Evolutionary conservation across 2,888 invertebrate species (phyloP).

Genomic region (Micoletzkya japonica): DNA sequence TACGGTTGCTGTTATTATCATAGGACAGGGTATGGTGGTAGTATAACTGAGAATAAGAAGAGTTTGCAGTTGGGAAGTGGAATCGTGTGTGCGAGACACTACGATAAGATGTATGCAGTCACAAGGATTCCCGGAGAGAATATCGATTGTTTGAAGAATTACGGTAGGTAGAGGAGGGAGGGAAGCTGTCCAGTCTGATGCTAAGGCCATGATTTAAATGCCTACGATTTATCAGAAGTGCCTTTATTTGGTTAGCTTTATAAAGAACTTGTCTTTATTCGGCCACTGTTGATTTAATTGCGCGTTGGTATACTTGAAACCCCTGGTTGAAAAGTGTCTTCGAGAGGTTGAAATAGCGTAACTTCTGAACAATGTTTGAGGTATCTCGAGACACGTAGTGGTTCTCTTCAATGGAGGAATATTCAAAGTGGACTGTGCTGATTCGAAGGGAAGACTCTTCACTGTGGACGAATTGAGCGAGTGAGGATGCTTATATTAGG

Average conservation of each 20-base stretch:
- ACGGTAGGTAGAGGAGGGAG: slow-evolving; percentile 29
- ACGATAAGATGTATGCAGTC: slow-evolving; percentile 52
- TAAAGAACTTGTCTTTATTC: too few relatives aligned
- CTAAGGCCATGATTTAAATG: too few relatives aligned
- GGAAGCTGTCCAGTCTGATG: too few relatives aligned
- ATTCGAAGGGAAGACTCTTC: slow-evolving; percentile 38
- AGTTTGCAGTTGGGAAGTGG: slow-evolving; percentile 51
- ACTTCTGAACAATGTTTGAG: too few relatives aligned
- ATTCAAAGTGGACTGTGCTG: slow-evolving; percentile 49
- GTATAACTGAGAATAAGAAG: not conserved
- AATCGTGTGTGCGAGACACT: slow-evolving; percentile 52
- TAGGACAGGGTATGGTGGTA: not conserved
- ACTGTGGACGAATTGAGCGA: slow-evolving; percentile 42
- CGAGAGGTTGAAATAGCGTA: too few relatives aligned
- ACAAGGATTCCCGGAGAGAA: slow-evolving; percentile 46
- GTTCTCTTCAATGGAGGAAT: slow-evolving; percentile 45
- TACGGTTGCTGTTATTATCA: too few relatives aligned
- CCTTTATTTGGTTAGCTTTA: too few relatives aligned
- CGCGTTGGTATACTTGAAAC: too few relatives aligned
- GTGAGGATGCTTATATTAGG: slow-evolving; percentile 28
- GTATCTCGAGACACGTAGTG: slow-evolving; percentile 44
- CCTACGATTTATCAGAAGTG: too few relatives aligned
- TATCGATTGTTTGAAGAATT: slow-evolving; percentile 41
- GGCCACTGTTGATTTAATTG: too few relatives aligned
- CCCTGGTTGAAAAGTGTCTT: too few relatives aligned